Base-by-base conservation (phyloP, 2,888 invertebrate genomes). In the Cremastobaeus sp. region DNA sequence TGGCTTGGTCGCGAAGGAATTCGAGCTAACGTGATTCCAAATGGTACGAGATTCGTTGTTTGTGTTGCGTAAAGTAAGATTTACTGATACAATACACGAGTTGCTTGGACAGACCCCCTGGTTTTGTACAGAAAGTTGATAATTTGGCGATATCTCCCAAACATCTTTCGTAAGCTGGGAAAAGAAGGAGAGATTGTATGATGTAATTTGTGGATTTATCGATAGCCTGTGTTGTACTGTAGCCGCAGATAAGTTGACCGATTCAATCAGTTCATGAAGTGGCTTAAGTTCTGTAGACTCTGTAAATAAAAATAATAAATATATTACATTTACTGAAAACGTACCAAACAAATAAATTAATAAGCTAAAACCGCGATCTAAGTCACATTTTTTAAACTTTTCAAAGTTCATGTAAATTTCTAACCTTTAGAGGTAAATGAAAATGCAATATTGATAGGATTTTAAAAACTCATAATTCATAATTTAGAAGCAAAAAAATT, bases 1-100 rank as follows among this genome's bases (percentile, higher is more conserved):
- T 0, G 95, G 94, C 55, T 90, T 91, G 90, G 94, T 93, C 1
- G 93, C 93, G 82, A 91, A 93, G 43, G 93, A 92, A 80, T 91
- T 91, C 18, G 89, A 88, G 2, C 91, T 91, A 12, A 90, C 89
- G 74, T 92, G 92, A 71, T 92, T 91, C 89, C 92, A 92, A 60
- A 91, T 89, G 0, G 75, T 71, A 89, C 89, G 82, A 88, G 90
- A 3, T 88, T 90, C 28, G 88, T 89, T 20, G 90, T 90, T 76
- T 89, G 90, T 72, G 89, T 90, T 79, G 91, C 90, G 59, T 90
- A 90, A 2, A 91, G 88, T 81, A 14, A 87, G 35, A 52, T 85
- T 86, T 0, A 83, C 78, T 6, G 30, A 91, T 89, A 60, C 93
- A 85, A 45, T 89, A 90, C 91, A 90, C 82, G 93, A 92, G 64